phyloP scores from a whole-genome alignment of 2,888 invertebrate genomes.

The Chrysotoxum bicinctum region DNA sequence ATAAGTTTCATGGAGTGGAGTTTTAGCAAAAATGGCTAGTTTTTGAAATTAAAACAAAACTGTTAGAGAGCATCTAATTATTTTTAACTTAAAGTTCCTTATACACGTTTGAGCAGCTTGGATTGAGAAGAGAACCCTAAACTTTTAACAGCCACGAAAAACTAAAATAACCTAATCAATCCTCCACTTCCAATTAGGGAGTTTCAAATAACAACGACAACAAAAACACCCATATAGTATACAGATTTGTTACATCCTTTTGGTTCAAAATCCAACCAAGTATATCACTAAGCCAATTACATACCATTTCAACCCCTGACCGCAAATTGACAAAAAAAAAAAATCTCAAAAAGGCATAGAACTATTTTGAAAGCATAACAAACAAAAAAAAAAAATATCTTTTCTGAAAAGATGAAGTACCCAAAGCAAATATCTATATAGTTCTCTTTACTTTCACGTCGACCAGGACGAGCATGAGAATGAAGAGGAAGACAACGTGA shows the following conservation, averaged over 20 bases:
- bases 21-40: not conserved
- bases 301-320: not conserved
- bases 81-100: not conserved
- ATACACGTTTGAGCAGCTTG: not conserved
- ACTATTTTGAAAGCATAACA: not conserved
- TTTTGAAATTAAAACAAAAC: not conserved
- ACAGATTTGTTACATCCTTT: constrained; percentile 48
- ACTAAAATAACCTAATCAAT: too few relatives aligned
- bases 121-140: not conserved
- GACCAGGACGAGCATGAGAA: not conserved
- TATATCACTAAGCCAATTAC: not conserved
- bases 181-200: not conserved
- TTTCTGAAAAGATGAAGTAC: constrained; percentile 21
- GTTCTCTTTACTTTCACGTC: not conserved
- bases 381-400: not conserved
- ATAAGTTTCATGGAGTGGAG: not conserved
- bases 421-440: constrained; percentile 18
- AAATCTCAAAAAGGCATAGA: not conserved
- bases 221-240: not conserved
- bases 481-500: constrained; percentile 9
- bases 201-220: not conserved
- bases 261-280: constrained; percentile 16
- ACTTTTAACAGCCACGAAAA: not conserved
- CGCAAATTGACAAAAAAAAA: not conserved
- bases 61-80: not conserved